Percentiles rank a stretch among this genome's conserved stretches.
Evolutionary conservation across 2,113 vertebrate genomes (phyloP).

Genomic region (Paracanthobrama guichenoti): DNA sequence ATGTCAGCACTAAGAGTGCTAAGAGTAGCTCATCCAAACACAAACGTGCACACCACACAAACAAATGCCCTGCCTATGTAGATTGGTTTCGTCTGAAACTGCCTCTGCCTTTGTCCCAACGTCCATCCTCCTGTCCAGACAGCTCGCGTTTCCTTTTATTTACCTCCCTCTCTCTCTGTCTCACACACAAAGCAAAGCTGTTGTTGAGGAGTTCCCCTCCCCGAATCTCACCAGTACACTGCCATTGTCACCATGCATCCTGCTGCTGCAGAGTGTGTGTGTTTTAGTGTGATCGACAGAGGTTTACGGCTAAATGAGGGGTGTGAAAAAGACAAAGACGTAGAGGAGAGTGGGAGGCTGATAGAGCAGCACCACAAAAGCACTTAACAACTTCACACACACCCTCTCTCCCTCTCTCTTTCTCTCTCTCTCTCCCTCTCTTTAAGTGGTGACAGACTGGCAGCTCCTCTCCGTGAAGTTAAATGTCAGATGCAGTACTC

Average conservation of each 20-base stretch:
- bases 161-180: not conserved
- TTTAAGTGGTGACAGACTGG: constrained; percentile 46
- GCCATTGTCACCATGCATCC: constrained; percentile 26
- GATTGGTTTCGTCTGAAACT: not conserved
- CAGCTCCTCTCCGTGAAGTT: constrained; percentile 45
- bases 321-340: constrained; percentile 36
- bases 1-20: not conserved
- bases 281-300: constrained; percentile 39
- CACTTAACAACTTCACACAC: constrained; percentile 39
- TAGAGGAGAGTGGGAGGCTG: constrained; percentile 40
- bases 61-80: not conserved
- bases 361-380: constrained; percentile 33
- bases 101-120: not conserved
- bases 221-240: not conserved
- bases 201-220: constrained; percentile 27
- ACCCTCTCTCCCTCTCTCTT: constrained; percentile 9
- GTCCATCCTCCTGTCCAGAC: not conserved
- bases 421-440: constrained; percentile 13
- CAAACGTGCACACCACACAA: constrained; percentile 6
- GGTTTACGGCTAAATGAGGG: constrained; percentile 46
- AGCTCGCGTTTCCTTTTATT: not conserved
- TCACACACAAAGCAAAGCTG: constrained; percentile 5
- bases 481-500: constrained; percentile 46
- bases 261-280: not conserved
- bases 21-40: not conserved